Base-by-base conservation (phyloP, 2,888 invertebrate species). In the Cheilosia scutellata region DNA sequence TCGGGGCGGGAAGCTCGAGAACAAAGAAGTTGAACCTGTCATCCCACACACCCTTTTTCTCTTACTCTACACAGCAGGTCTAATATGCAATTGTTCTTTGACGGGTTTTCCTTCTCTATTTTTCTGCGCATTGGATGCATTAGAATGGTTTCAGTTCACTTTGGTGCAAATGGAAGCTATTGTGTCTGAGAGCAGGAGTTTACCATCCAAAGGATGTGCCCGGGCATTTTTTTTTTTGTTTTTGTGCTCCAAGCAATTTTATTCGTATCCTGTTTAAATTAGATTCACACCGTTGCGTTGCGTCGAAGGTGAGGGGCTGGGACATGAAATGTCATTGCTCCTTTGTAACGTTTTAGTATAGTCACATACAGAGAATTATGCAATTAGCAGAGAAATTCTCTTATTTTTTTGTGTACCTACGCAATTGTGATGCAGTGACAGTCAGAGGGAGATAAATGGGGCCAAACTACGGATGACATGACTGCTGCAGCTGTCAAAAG, bases 11-110 rank as follows among this genome's bases (percentile, higher is more conserved):
- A 51, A 37, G 58, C 49, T 53, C n/a, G 55, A 74, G 62, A 86
- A 86, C 86, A 86, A 86, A 86, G 86, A 86, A 86, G 82, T 86
- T 86, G 82, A 86, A 86, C 86, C 86, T 86, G 82, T 86, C 86
- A 70, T 76, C 84, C 84, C 84, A 84, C 80, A 84, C 70, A 60
- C 49, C 55, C 20, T 49, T 75, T 37, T 20, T 29, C 16, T 44
- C 42, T 55, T 75, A 4, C 62, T 62, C 27, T 29, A 49, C 62
- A 58, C 40, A 27, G 51, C 75, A 76, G 57, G 71, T 76, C 62
- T 65, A 66, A 86, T 71, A 76, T 84, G 66, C 80, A 86, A 86
- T 86, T 80, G 84, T 76, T 68, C 86, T 77, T 70, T 86, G 71
- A 82, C 60, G 80, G 62, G 42, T 68, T 75, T 49, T 7, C 29